Evolutionary conservation across 2,797 vertebrate genomes (phyloP).

Genomic region (Chaetodon trifasciatus): DNA sequence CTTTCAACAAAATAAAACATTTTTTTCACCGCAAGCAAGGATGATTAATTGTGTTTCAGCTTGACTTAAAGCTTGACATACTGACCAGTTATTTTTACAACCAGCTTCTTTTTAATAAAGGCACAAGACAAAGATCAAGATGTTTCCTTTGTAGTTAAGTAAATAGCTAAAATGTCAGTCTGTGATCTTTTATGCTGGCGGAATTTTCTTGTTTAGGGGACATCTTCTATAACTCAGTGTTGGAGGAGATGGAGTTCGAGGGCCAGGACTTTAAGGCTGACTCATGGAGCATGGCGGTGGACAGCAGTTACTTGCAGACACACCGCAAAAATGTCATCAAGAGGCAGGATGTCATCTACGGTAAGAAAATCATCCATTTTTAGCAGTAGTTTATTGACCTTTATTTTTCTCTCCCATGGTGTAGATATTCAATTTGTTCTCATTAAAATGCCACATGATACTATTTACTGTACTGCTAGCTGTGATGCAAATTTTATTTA

Average conservation of each 20-base stretch:
- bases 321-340: conserved; percentile 94
- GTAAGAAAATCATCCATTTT: conserved; percentile 67
- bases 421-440: neutral
- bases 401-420: neutral
- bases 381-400: neutral
- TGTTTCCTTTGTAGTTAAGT: neutral
- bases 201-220: conserved; percentile 81
- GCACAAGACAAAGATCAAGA: neutral
- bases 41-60: neutral
- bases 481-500: neutral
- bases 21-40: too few relatives aligned
- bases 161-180: neutral
- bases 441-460: neutral
- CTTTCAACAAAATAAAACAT: too few relatives aligned
- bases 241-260: conserved; percentile 90
- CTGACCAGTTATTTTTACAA: neutral
- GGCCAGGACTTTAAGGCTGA: conserved; percentile 92
- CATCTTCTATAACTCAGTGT: conserved; percentile 87
- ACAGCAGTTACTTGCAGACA: conserved; percentile 89
- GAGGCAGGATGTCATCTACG: conserved; percentile 95
- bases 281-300: conserved; percentile 94
- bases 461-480: neutral
- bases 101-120: neutral
- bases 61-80: neutral
- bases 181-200: neutral